These are phyloP conservation scores for Rhodophaea formosa DNA, from an alignment of 2,888 invertebrate species.

Conservation along the genomic window DNA sequence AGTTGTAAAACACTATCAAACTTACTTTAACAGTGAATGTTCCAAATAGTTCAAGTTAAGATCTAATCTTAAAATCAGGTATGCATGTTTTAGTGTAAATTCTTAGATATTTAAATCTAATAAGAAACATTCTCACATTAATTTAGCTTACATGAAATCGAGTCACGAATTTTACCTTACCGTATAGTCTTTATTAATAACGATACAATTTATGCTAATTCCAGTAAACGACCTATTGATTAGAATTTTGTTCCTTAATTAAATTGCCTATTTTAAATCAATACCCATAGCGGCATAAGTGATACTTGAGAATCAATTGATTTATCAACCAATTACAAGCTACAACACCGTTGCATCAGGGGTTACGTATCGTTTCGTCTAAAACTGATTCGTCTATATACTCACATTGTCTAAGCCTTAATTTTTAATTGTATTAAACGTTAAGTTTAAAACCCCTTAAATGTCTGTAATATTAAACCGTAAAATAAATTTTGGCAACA, in stretches of 20 bases:
- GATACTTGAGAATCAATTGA: constrained; percentile 21
- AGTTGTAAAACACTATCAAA: no score
- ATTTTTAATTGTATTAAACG: no score
- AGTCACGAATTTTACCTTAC: constrained; percentile 11
- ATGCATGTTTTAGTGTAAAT: not conserved
- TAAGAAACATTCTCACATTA: constrained; percentile 13
- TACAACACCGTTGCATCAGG: constrained; percentile 22
- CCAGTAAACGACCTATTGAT: not conserved
- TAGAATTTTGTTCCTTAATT: constrained; percentile 14
- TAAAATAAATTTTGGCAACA: no score
- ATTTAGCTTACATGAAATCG: not conserved
- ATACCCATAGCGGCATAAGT: constrained; percentile 18
- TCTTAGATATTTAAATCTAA: not conserved
- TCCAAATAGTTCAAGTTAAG: not conserved
- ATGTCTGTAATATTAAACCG: no score
- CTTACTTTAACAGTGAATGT: no score
- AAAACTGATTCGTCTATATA: no score
- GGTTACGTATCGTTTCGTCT: no score
- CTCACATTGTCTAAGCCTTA: no score
- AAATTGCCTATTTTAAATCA: constrained; percentile 21
- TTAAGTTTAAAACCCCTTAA: no score
- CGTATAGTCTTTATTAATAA: constrained; percentile 9
- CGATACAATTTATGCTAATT: constrained; percentile 11
- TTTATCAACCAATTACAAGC: constrained; percentile 24
- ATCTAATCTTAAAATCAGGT: not conserved